Base-by-base conservation (phyloP, 2,797 vertebrate genomes). In the Acanthurus lineatus region DNA sequence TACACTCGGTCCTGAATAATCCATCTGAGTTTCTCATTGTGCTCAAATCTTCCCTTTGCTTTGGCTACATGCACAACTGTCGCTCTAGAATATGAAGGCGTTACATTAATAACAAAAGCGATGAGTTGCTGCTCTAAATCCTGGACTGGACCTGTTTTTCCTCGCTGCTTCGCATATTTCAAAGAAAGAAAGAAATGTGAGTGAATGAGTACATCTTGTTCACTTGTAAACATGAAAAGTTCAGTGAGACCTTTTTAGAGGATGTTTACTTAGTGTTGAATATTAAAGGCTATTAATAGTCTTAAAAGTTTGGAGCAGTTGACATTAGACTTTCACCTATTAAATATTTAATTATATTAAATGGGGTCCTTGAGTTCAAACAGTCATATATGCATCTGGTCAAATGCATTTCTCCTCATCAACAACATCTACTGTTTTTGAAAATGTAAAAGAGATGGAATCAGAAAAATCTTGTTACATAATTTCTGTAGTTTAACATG, bases 71-170 rank as follows among this genome's bases (percentile, higher is more conserved):
- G 73, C 48, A 6, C 56, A 1, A 17, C 71, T 75, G 84, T 86
- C 82, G 81, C 54, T 17, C 60, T 78, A 59, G 82, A 79, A 80
- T 84, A 85, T 69, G 67, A 72, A 91, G 81, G 85, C 81, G 76
- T 91, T 84, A 83, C 87, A 74, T 85, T 69, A 83, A 66, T 66
- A 89, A 87, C 76, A 81, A 86, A 85, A 82, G 73, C 35, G 8
- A 81, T 82, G 76, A 79, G 67, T 69, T 79, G 78, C 81, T 75
- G 74, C 73, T 81, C 79, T 72, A 86, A 89, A 84, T 84, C 64
- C 77, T 60, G 49, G 65, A 70, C 61, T 66, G 22, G 51, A 70
- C 53, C 63, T 40, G 57, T 60, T 82, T 83, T 77, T 44, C 44
- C 58, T 79, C 48, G 22, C 65, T 38, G 47, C 70, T 71, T 68